Percentiles rank a stretch among this genome's conserved stretches.
Evolutionary conservation across 2,113 vertebrate genomes (phyloP).

Genomic region (Gambusia holbrooki): DNA sequence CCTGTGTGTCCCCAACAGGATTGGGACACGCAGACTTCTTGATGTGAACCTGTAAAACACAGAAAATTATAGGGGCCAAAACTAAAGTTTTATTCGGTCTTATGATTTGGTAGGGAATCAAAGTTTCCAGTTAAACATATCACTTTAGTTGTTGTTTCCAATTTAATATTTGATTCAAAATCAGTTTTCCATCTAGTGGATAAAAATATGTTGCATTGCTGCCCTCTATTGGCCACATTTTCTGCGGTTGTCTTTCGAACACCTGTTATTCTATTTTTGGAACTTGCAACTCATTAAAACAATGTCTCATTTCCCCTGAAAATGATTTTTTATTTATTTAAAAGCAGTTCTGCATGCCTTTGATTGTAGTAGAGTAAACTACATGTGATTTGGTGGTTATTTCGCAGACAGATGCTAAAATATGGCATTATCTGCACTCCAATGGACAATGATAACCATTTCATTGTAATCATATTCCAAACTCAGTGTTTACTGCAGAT

Average conservation of each 20-base stretch:
- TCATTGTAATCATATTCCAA: not conserved
- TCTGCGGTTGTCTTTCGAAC: not conserved
- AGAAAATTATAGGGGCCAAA: no score
- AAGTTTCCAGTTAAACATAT: not conserved
- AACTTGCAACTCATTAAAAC: not conserved
- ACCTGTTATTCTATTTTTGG: not conserved
- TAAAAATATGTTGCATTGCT: not conserved
- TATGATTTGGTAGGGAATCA: not conserved
- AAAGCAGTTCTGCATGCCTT: not conserved
- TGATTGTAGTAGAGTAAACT: not conserved
- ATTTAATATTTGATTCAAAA: not conserved
- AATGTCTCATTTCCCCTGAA: not conserved
- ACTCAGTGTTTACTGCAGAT: not conserved
- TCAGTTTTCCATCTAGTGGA: not conserved
- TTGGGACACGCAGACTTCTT: no score
- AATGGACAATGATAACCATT: not conserved
- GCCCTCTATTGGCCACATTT: conserved; percentile 3
- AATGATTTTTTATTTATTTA: not conserved
- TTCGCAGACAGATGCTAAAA: not conserved
- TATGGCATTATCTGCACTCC: no score
- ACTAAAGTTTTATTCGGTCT: no score
- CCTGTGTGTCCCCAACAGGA: no score
- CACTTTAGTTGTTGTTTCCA: not conserved
- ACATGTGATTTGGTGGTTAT: not conserved
- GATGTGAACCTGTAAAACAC: no score